These are phyloP conservation scores for Anhinga anhinga DNA, from an alignment of 2,113 vertebrate genomes.

Conservation along the genomic window DNA sequence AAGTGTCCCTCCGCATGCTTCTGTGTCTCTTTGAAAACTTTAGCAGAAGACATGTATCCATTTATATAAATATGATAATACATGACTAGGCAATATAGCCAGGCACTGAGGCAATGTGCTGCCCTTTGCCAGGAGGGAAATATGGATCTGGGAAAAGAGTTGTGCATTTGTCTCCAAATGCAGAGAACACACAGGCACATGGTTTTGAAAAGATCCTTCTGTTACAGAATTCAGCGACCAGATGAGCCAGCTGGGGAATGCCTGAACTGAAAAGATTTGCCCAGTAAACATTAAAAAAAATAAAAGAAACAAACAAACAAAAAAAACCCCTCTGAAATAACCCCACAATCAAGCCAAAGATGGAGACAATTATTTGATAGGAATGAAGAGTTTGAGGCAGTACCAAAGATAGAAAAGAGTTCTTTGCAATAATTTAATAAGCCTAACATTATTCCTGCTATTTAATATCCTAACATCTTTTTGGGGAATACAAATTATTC, in stretches of 20 bases:
- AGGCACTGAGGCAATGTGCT: neutral
- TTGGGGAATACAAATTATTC: slow-evolving; percentile 57
- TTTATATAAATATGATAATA: neutral
- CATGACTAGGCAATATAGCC: neutral
- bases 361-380: neutral
- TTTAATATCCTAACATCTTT: slow-evolving; percentile 54
- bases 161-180: neutral
- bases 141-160: neutral
- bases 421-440: slow-evolving; percentile 23
- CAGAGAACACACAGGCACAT: neutral
- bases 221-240: neutral
- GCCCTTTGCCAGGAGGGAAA: neutral
- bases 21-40: neutral
- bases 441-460: slow-evolving; percentile 16
- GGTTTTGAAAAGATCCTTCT: neutral
- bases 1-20: neutral
- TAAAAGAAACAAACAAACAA: neutral
- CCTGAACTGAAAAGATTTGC: neutral
- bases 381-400: neutral
- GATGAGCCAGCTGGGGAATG: neutral
- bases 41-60: neutral
- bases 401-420: neutral
- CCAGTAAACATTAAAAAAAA: neutral
- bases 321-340: neutral
- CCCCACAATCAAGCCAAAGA: neutral